These are phyloP conservation scores for Drosophila nigritarsus DNA, from an alignment of 2,888 invertebrate species.

Conservation along the genomic window DNA sequence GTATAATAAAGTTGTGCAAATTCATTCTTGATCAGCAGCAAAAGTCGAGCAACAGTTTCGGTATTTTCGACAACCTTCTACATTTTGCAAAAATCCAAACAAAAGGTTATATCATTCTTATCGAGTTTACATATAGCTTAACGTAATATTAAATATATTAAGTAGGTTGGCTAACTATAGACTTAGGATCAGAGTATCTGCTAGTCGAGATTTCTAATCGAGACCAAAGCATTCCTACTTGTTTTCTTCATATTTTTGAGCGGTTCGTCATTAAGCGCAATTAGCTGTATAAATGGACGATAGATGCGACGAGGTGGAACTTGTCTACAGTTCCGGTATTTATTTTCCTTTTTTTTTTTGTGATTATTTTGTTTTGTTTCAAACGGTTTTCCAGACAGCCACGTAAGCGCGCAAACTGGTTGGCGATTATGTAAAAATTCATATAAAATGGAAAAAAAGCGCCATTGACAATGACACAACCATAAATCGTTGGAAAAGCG, in stretches of 20 bases:
- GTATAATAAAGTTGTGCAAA: background rate
- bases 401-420: conserved; percentile 15
- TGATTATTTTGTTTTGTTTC: conserved; percentile 25
- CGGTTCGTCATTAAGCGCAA: conserved; percentile 50
- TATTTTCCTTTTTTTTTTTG: conserved; percentile 6
- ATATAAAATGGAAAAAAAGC: conserved; percentile 11
- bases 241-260: conserved; percentile 21
- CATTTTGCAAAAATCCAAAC: too few species aligned
- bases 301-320: conserved; percentile 49
- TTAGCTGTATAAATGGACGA: conserved; percentile 48
- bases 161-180: background rate
- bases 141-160: too few species aligned
- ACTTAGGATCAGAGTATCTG: background rate
- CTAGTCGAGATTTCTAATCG: background rate
- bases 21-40: background rate
- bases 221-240: background rate
- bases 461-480: conserved; percentile 46
- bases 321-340: conserved; percentile 45
- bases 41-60: background rate
- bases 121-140: too few species aligned
- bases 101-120: too few species aligned
- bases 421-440: conserved; percentile 31
- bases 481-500: conserved; percentile 37
- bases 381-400: conserved; percentile 19
- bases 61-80: too few species aligned